Conservation (phyloP, 2,797 vertebrate genomes). For the Margarornis squamiger region DNA sequence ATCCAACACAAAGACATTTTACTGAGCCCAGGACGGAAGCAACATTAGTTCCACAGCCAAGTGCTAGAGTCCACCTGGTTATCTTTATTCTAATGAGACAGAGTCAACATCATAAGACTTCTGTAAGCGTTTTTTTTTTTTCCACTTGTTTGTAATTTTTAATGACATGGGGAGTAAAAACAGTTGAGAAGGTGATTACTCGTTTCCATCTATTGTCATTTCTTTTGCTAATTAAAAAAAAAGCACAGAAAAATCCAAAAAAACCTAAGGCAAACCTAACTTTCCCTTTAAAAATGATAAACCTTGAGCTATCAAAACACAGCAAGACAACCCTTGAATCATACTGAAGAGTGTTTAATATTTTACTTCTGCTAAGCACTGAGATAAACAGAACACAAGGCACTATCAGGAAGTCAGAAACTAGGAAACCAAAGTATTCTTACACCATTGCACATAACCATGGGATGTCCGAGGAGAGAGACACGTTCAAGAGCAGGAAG, state of each 20-base stretch:
- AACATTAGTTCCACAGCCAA: neutral
- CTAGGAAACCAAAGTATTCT: neutral
- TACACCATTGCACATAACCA: neutral
- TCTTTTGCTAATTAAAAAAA: neutral
- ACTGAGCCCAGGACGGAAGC: neutral
- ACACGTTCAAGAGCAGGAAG: neutral
- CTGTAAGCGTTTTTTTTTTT: neutral
- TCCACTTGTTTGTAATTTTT: neutral
- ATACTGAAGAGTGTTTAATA: fast-evolving
- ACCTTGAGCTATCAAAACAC: neutral
- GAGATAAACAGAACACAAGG: neutral
- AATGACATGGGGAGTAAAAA: neutral
- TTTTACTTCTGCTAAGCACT: neutral
- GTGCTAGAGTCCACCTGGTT: neutral
- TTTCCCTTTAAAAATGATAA: neutral
- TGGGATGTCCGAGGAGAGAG: neutral
- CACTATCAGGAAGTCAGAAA: neutral
- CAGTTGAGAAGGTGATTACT: neutral
- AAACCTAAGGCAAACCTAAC: neutral
- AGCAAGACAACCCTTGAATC: neutral
- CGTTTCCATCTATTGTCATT: neutral
- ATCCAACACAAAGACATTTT: fast-evolving
- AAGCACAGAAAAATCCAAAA: too few species aligned
- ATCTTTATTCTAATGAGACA: neutral
- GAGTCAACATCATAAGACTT: fast-evolving